Percentiles rank a stretch among this genome's conserved stretches.
Evolutionary conservation across 1,140 invertebrate species (phyloP).

Genomic region (Camponotus vicinus): DNA sequence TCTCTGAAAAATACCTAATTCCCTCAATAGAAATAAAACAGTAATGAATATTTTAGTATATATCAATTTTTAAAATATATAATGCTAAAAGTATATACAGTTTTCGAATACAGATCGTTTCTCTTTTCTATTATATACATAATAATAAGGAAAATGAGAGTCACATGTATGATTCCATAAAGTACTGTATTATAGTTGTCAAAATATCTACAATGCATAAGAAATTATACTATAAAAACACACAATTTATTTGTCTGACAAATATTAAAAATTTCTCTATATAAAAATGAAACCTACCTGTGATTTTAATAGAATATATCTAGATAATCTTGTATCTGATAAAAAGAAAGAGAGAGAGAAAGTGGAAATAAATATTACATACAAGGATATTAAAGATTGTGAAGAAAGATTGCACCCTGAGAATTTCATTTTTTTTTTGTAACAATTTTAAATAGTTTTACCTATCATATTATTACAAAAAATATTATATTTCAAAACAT

Average conservation of each 20-base stretch:
- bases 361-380: constrained; percentile 34
- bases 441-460: constrained; percentile 58
- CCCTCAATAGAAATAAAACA: constrained; percentile 27
- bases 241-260: constrained; percentile 47
- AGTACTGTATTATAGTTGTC: constrained; percentile 50
- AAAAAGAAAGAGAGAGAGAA: no score
- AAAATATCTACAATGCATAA: constrained; percentile 57
- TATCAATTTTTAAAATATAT: not conserved
- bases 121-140: constrained; percentile 27
- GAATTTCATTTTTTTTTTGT: constrained; percentile 38
- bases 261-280: constrained; percentile 32
- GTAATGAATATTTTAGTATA: constrained; percentile 24
- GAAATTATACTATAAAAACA: constrained; percentile 48
- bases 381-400: constrained; percentile 38
- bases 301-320: constrained; percentile 54
- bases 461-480: constrained; percentile 39
- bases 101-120: constrained; percentile 3
- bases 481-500: constrained; percentile 50
- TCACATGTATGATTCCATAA: constrained; percentile 44
- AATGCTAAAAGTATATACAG: constrained; percentile 7
- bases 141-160: constrained; percentile 47
- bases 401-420: constrained; percentile 52
- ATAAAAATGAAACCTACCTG: constrained; percentile 46
- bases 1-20: constrained; percentile 53
- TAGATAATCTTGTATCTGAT: constrained; percentile 9